A percentile compares a stretch with the other conserved stretches of the same genome.
Evolutionary conservation across 1,140 invertebrate genomes (phyloP).

Genomic region (Camponotus pennsylvanicus): DNA sequence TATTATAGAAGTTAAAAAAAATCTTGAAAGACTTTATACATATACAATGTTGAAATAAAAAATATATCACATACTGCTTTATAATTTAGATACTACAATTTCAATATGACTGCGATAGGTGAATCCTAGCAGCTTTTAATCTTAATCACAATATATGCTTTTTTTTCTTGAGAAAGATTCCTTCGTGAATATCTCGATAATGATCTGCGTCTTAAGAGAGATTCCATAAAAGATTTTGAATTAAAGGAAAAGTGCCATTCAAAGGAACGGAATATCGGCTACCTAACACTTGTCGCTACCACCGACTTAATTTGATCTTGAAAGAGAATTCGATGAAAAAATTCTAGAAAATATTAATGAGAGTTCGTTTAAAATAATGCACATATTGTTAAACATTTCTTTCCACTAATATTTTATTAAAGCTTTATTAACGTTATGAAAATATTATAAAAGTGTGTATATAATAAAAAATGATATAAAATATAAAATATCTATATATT

Average conservation of each 20-base stretch:
- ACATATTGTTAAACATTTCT: neutral
- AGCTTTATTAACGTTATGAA: neutral
- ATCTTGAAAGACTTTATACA: neutral
- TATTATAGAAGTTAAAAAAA: neutral
- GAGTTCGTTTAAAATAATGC: neutral
- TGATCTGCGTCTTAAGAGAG: constrained; percentile 23
- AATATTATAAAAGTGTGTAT: neutral
- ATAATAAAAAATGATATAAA: neutral
- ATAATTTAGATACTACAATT: neutral
- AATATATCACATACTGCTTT: neutral
- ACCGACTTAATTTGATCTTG: constrained; percentile 17
- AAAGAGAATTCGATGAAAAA: neutral
- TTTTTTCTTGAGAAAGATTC: neutral
- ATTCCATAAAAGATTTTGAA: constrained; percentile 12
- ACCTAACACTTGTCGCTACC: constrained; percentile 2
- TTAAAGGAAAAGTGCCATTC: constrained; percentile 30
- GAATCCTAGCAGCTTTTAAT: constrained; percentile 38
- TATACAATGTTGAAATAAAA: neutral
- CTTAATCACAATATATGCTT: constrained; percentile 14
- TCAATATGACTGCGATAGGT: neutral
- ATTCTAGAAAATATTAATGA: neutral
- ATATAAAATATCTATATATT: constrained; percentile 1
- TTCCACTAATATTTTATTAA: neutral
- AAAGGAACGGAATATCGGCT: constrained; percentile 29
- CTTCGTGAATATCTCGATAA: constrained; percentile 47